Percentiles rank a stretch among this genome's conserved stretches.
These are phyloP conservation scores for Subacronicta megacephala DNA, from an alignment of 2,888 invertebrate species.

Conservation along the genomic window DNA sequence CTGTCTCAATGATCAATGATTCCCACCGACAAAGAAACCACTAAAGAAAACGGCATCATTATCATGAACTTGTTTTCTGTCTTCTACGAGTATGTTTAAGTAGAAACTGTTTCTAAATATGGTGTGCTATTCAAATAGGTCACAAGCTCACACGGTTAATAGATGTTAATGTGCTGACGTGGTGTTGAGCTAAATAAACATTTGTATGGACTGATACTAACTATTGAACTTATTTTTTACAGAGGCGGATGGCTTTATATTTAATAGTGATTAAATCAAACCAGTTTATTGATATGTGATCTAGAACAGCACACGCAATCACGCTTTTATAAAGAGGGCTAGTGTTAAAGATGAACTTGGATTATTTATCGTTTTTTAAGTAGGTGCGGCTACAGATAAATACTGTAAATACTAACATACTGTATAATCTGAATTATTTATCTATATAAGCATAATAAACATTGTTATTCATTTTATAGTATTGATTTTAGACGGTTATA, in stretches of 20 bases:
- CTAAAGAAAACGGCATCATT: constrained; percentile 53
- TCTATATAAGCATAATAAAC: constrained; percentile 31
- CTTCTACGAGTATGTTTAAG: constrained; percentile 33
- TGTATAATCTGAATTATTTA: constrained; percentile 15
- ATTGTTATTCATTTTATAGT: constrained; percentile 22
- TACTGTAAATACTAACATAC: constrained; percentile 15
- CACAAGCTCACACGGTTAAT: constrained; percentile 45
- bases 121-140: constrained; percentile 50
- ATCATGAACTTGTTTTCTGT: constrained; percentile 48
- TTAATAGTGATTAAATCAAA: constrained; percentile 32
- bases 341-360: constrained; percentile 17
- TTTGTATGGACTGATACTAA: constrained; percentile 10
- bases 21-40: constrained; percentile 70
- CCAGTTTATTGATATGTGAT: constrained; percentile 30
- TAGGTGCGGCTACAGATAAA: constrained; percentile 21
- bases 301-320: constrained; percentile 36
- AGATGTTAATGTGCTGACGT: constrained; percentile 45
- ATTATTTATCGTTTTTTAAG: constrained; percentile 26
- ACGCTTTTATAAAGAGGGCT: constrained; percentile 35
- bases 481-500: constrained; percentile 35
- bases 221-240: constrained; percentile 8
- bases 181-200: constrained; percentile 24
- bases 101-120: constrained; percentile 49
- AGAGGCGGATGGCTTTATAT: constrained; percentile 22
- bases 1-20: constrained; percentile 66